Conservation (phyloP, 37 sponge, comb jelly and placozoan species). For the Sycon ciliatum region DNA sequence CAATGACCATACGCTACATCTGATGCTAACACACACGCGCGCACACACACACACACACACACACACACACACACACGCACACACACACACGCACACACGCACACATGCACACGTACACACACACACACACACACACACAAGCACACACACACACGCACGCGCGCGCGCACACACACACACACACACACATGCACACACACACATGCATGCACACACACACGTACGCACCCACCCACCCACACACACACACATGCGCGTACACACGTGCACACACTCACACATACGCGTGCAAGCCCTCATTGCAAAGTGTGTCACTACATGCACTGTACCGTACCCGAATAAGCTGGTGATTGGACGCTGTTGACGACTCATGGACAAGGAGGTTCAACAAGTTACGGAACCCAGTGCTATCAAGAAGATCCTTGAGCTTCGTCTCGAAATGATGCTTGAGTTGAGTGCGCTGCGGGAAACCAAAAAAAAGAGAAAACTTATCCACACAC, state of each 20-base stretch:
- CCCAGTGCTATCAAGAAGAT: too few relatives aligned
- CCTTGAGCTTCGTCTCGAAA: too few relatives aligned
- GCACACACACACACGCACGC: neutral
- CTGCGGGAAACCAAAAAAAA: too few relatives aligned
- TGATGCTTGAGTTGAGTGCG: too few relatives aligned
- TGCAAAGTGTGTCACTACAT: too few relatives aligned
- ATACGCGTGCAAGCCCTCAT: too few relatives aligned
- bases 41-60: neutral
- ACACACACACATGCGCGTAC: neutral
- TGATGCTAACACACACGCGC: neutral
- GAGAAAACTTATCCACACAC: too few relatives aligned
- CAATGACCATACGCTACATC: too few relatives aligned
- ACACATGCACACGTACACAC: neutral
- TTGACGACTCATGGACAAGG: too few relatives aligned
- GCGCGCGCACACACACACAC: neutral
- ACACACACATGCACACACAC: neutral
- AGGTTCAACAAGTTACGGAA: too few relatives aligned
- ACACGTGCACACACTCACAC: neutral
- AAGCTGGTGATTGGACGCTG: too few relatives aligned
- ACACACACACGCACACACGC: neutral
- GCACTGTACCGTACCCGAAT: too few relatives aligned
- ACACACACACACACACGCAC: neutral
- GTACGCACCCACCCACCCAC: neutral
- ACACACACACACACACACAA: neutral
- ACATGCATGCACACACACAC: neutral